phyloP scores from a whole-genome alignment of 1,140 invertebrate species.

The Brachionus plicatilis region DNA sequence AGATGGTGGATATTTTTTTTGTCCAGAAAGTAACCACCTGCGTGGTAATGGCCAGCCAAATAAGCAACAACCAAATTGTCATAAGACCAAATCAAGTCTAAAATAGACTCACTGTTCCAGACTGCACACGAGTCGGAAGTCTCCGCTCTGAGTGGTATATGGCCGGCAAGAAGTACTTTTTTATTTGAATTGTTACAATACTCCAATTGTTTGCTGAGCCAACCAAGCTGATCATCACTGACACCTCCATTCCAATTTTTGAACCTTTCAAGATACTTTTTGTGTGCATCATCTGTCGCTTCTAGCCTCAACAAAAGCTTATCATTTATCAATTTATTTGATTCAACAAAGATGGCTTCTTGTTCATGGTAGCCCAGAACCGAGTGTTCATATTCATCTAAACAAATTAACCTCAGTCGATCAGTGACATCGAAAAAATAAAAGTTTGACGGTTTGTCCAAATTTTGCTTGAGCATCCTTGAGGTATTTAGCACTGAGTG shows the following conservation, averaged over 20 bases:
- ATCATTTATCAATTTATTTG: slow-evolving; percentile 43
- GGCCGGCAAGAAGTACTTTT: slow-evolving; percentile 45
- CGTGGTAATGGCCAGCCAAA: slow-evolving; percentile 51
- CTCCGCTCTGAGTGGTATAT: slow-evolving; percentile 46
- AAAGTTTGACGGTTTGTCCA: slow-evolving; percentile 42
- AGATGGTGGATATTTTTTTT: slow-evolving; percentile 49
- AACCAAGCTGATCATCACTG: slow-evolving; percentile 47
- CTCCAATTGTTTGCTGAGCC: slow-evolving; percentile 48
- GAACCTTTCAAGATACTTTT: slow-evolving; percentile 46
- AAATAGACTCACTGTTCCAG: slow-evolving; percentile 50
- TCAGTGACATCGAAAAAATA: slow-evolving; percentile 47
- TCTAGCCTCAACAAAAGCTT: slow-evolving; percentile 46
- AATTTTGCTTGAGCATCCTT: slow-evolving; percentile 1
- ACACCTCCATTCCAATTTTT: slow-evolving; percentile 53
- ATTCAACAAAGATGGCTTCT: background rate
- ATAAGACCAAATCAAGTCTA: slow-evolving; percentile 45
- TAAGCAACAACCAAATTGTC: slow-evolving; percentile 47
- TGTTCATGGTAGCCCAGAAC: slow-evolving; percentile 46
- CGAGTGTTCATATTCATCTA: slow-evolving; percentile 53
- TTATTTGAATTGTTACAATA: slow-evolving; percentile 44
- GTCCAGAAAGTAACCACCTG: slow-evolving; percentile 46
- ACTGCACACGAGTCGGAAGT: slow-evolving; percentile 42
- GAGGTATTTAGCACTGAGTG: slow-evolving; percentile 42
- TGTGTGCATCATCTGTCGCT: slow-evolving; percentile 46
- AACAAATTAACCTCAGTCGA: slow-evolving; percentile 46